These are phyloP conservation scores for Halyomorpha halys DNA, from an alignment of 1,140 invertebrate genomes.

Conservation along the genomic window DNA sequence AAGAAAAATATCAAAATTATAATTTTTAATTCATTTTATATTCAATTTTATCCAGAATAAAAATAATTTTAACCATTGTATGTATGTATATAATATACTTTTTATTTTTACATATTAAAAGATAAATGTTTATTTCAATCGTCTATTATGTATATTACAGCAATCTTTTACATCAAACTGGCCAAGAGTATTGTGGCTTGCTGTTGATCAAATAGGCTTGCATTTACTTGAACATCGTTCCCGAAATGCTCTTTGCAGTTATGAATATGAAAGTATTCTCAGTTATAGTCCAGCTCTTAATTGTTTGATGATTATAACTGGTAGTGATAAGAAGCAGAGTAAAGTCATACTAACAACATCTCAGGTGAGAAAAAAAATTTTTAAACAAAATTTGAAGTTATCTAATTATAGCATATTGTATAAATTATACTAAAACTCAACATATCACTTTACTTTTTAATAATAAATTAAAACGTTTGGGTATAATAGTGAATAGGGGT, in stretches of 20 bases:
- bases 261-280: conserved; percentile 76
- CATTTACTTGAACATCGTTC: conserved; percentile 81
- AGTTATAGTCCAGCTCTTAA: conserved; percentile 80
- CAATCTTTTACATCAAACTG: conserved; percentile 94
- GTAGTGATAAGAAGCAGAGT: conserved; percentile 74
- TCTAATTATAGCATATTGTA: not conserved
- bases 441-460: too few species aligned
- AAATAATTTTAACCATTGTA: not conserved
- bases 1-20: not conserved
- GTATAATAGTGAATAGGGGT: too few species aligned
- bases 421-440: not conserved
- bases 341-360: conserved; percentile 81
- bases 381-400: not conserved
- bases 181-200: conserved; percentile 81
- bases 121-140: too few species aligned
- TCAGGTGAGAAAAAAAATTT: conserved; percentile 51
- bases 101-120: too few species aligned
- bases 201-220: conserved; percentile 85
- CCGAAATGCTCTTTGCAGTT: conserved; percentile 75
- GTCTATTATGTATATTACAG: conserved; percentile 37
- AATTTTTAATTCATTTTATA: conserved; percentile 1
- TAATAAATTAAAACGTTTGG: too few species aligned
- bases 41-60: conserved; percentile 7
- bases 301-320: conserved; percentile 82
- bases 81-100: too few species aligned